Base-by-base conservation (phyloP, 2,797 vertebrate genomes). In the Aythya fuligula region DNA sequence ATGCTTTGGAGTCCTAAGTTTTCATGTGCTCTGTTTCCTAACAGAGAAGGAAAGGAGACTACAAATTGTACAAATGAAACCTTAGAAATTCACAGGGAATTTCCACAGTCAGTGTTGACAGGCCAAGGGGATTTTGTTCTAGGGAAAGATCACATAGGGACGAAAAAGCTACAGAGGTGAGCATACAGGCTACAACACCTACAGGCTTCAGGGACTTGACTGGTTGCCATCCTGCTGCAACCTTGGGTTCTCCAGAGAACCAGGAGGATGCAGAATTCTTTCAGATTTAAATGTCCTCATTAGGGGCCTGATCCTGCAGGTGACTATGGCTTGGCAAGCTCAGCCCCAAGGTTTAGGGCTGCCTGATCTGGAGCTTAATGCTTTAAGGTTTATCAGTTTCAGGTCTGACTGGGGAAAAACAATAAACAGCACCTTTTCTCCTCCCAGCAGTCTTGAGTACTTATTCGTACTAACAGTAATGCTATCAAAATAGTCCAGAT, bases 141-240 rank as follows among this genome's bases (percentile, higher is more conserved):
- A 39, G 16, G 32, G 57, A 74, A 88, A 74, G 51, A 13, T 3
- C 9, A 19, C 30, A 34, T 41, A 57, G 49, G 39, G 36, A 54
- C 30, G 13, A 54, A 84, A 70, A 90, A 36, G n/a, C 28, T 39
- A 2, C 14, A 64, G 34, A 3, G 2, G 43, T 57, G n/a, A 39
- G 36, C 4, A 3, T 13, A n/a, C 10, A 79, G 32, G 39, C 74
- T 93, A 49, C 34, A 83, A 9, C 11, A 21, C 30, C 36, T 79
- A 41, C 28, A 67, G 75, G 18, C 11, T 22, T 17, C 6, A 79
- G 57, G n/a, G 72, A 34, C 5, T 2, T 3, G 8, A 65, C 41
- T 2, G 0, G 64, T 24, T 86, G 21, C 30, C 27, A 19, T 58
- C 27, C 89, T 11, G 2, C 41, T 56, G 39, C 0, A 0, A 13